These are phyloP conservation scores for Galerucella pusilla DNA, from an alignment of 2,888 invertebrate species.

Conservation along the genomic window DNA sequence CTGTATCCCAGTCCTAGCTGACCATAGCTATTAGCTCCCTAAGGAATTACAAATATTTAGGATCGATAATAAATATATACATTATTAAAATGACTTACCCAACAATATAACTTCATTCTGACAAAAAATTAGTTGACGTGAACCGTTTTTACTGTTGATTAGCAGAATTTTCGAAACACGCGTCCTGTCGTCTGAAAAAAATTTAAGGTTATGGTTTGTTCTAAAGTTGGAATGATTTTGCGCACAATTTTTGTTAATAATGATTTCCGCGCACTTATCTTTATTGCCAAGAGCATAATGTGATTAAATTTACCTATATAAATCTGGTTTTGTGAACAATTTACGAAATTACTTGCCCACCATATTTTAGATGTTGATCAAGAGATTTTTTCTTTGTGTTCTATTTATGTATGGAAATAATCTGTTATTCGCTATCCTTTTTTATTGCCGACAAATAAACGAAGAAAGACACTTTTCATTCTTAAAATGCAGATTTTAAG, in stretches of 20 bases:
- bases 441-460: neutral
- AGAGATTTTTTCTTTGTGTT: constrained; percentile 9
- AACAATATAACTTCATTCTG: constrained; percentile 60
- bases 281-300: constrained; percentile 14
- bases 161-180: constrained; percentile 50
- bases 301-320: constrained; percentile 1
- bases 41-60: constrained; percentile 31
- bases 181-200: constrained; percentile 47
- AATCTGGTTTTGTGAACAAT: neutral
- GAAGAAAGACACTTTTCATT: neutral
- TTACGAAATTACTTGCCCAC: neutral
- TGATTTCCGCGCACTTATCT: constrained; percentile 13
- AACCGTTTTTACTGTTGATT: constrained; percentile 49
- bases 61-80: constrained; percentile 22
- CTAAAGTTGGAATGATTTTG: constrained; percentile 11
- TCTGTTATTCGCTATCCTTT: neutral
- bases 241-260: constrained; percentile 20
- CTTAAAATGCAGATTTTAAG: too few species aligned
- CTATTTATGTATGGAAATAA: neutral
- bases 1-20: constrained; percentile 78
- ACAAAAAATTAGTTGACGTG: constrained; percentile 35
- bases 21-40: constrained; percentile 89
- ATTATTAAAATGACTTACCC: constrained; percentile 55
- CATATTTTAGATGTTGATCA: constrained; percentile 1
- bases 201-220: constrained; percentile 49